These are phyloP conservation scores for Matsumyia berberina DNA, from an alignment of 2,888 invertebrate genomes.

Conservation along the genomic window DNA sequence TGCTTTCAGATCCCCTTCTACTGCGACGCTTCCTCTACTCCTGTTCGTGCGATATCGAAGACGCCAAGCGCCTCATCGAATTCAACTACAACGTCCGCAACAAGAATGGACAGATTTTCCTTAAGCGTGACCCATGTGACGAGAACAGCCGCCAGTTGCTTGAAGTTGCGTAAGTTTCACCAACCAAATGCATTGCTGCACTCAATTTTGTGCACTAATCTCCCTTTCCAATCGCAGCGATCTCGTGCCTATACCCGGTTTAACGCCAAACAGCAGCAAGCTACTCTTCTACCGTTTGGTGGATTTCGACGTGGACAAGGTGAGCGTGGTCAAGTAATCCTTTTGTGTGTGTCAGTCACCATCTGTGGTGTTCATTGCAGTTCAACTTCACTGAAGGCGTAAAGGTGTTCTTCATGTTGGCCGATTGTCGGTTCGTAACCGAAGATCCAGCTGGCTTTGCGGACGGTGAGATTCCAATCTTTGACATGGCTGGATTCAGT, in stretches of 20 bases:
- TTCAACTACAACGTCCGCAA: constrained; percentile 85
- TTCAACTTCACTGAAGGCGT: constrained; percentile 88
- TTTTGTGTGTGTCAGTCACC: not conserved
- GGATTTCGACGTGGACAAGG: constrained; percentile 87
- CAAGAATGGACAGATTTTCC: constrained; percentile 86
- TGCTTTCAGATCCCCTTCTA: constrained; percentile 69
- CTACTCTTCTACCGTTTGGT: constrained; percentile 88
- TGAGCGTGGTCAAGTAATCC: constrained; percentile 68
- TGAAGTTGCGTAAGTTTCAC: constrained; percentile 81
- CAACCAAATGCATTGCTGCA: constrained; percentile 2
- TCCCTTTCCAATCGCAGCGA: constrained; percentile 85
- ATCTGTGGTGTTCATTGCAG: constrained; percentile 77
- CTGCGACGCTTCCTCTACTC: constrained; percentile 82
- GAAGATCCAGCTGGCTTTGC: constrained; percentile 86
- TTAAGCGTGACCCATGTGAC: constrained; percentile 85
- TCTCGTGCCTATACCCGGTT: constrained; percentile 88
- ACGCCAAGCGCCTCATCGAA: constrained; percentile 81
- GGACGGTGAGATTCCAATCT: constrained; percentile 89
- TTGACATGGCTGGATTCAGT: constrained; percentile 88
- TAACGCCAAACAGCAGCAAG: constrained; percentile 88
- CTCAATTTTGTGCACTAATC: constrained; percentile 1
- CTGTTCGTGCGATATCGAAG: constrained; percentile 80
- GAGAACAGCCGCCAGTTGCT: constrained; percentile 80
- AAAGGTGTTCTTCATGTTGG: constrained; percentile 90
- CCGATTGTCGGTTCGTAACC: constrained; percentile 87